Evolutionary conservation across 2,113 vertebrate genomes (phyloP), one percentile per base, ranked within the genome.

Genomic region (Epinephelus cyanopodus): DNA sequence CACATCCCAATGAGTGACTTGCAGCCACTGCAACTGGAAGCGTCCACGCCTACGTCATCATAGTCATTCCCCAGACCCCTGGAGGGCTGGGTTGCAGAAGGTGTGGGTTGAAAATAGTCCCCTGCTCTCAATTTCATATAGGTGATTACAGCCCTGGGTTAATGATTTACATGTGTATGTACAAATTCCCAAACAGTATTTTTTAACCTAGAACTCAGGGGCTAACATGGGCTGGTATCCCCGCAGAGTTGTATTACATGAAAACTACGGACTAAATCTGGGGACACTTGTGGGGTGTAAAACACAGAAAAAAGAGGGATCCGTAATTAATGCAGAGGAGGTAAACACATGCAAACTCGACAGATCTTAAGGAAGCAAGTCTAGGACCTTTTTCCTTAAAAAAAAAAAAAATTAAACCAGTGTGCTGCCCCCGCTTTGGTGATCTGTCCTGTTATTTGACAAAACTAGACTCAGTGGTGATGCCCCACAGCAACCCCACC

Each of bases 391-490:
- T 14, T 72, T 64, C 7, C 54, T 60, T 25, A 25, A 79, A 45
- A 21, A 61, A 69, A 76, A 5, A 27, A 27, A 4, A 29, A 74
- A 52, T 2, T 1, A 15, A 68, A 50, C 42, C 42, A 60, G 5
- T 6, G 8, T 17, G 13, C 42, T 39, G 47, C 8, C 33, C 33
- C 3, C 13, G 27, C n/a, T 57, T 42, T 58, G 1, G 17, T 19
- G 42, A 56, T 37, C 23, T 21, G 18, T 71, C 37, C 29, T 62
- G 69, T 70, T 69, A 52, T 78, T 63, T 64, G 23, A 77, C 63
- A 62, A 68, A 83, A 62, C 56, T 21, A 61, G 29, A 50, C 14
- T 63, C 1, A n/a, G 15, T 29, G 25, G 3, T 53, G 23, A 42
- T 37, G 42, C 56, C 19, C n/a, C 27, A 21, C 65, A 61, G 33